A percentile compares a stretch with the other conserved stretches of the same genome.
phyloP scores from a whole-genome alignment of 2,797 vertebrate species.

The Alcedo quadribrachys region DNA sequence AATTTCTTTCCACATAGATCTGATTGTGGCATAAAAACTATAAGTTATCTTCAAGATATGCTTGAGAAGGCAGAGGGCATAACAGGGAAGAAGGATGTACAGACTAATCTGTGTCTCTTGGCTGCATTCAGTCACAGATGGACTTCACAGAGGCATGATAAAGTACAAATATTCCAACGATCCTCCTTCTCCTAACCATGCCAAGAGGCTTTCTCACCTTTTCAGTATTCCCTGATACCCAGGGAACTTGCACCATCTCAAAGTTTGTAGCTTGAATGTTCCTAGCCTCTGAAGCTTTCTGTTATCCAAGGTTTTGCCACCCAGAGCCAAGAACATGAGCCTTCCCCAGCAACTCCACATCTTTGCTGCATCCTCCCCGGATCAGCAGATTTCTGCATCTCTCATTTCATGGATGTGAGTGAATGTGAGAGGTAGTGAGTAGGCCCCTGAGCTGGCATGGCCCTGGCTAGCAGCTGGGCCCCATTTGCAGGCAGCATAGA shows the following conservation, averaged over 20 bases:
- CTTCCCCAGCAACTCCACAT: background rate
- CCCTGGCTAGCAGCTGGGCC: background rate
- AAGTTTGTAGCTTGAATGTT: background rate
- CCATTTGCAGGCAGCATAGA: background rate
- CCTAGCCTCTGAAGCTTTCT: background rate
- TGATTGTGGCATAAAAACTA: background rate
- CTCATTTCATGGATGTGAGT: too few species aligned
- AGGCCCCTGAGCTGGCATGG: accelerated
- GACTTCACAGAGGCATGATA: background rate
- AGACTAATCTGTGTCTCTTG: background rate
- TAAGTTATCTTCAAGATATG: background rate
- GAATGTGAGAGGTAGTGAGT: accelerated
- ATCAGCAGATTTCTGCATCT: background rate
- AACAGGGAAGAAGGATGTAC: background rate
- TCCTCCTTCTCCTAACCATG: background rate
- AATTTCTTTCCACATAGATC: background rate
- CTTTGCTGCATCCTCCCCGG: background rate
- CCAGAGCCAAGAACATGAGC: background rate
- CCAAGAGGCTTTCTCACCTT: background rate
- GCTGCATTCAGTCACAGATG: background rate
- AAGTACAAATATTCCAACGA: background rate
- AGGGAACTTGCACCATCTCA: background rate
- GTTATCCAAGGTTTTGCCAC: background rate
- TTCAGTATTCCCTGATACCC: background rate
- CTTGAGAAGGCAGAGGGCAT: background rate